phyloP scores from a whole-genome alignment of 2,797 vertebrate genomes.

The Coracias cyanogaster region DNA sequence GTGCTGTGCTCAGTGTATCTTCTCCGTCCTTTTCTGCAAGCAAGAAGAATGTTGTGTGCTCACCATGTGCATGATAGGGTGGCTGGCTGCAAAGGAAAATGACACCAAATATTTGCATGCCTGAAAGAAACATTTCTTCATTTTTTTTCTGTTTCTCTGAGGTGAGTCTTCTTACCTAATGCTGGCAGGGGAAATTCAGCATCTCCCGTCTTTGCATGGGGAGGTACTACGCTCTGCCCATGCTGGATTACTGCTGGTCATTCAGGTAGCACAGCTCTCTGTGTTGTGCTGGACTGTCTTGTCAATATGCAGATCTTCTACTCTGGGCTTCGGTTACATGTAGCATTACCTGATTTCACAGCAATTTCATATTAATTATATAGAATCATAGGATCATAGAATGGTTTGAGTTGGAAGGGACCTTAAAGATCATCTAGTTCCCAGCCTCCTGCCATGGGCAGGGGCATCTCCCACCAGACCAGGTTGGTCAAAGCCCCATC shows the following conservation, averaged over 20 bases:
- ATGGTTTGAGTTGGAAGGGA: no score
- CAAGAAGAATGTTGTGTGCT: not conserved
- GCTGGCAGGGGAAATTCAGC: not conserved
- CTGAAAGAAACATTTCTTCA: not conserved
- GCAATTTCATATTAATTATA: conserved; percentile 18
- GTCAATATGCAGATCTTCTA: not conserved
- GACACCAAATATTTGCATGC: not conserved
- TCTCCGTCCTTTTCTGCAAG: not conserved
- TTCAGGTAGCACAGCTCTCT: not conserved
- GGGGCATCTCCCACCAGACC: no score
- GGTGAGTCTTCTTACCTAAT: not conserved
- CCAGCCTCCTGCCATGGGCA: no score
- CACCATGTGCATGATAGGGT: not conserved
- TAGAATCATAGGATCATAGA: no score
- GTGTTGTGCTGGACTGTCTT: not conserved
- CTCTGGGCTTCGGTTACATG: not conserved
- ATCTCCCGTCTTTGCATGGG: not conserved
- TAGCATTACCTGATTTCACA: not conserved
- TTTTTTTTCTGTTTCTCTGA: not conserved
- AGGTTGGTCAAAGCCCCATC: no score
- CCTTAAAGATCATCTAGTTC: no score
- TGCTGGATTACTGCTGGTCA: not conserved
- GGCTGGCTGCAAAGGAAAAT: not conserved
- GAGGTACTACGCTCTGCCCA: not conserved
- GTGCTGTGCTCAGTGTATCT: not conserved